Evolutionary conservation across 2,113 vertebrate species (phyloP).

Genomic region (Smithornis capensis): DNA sequence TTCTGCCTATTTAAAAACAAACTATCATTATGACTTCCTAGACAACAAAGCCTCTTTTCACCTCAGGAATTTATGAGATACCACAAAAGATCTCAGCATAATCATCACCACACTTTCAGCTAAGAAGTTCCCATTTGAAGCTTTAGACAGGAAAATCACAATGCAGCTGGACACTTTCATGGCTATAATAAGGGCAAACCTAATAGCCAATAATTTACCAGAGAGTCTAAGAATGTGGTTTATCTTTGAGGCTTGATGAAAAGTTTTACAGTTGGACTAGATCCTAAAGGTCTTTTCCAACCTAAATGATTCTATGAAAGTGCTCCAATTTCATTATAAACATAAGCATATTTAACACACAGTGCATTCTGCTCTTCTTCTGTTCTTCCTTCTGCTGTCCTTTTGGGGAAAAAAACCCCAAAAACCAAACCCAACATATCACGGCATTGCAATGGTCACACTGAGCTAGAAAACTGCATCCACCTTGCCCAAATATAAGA

Average conservation of each 20-base stretch:
- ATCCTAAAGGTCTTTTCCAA: neutral
- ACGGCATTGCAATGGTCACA: neutral
- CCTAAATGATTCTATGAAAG: neutral
- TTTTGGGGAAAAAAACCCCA: neutral
- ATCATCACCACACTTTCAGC: neutral
- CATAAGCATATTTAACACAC: neutral
- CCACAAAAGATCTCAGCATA: neutral
- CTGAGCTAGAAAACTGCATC: neutral
- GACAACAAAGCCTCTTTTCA: conserved; percentile 9
- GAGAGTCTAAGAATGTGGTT: neutral
- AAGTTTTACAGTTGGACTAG: neutral
- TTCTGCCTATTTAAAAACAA: conserved; percentile 15
- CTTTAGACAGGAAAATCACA: neutral
- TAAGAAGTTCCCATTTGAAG: neutral
- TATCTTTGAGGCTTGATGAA: neutral
- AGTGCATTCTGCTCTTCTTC: neutral
- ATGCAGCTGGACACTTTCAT: neutral
- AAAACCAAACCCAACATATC: neutral
- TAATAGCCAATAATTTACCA: neutral
- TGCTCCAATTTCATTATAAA: neutral
- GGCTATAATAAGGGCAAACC: neutral
- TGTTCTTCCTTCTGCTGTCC: neutral
- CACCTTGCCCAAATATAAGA: neutral
- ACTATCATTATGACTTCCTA: neutral
- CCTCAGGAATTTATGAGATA: conserved; percentile 18